Evolutionary conservation across 2,113 vertebrate species (phyloP).

Genomic region (Burhinus bistriatus): DNA sequence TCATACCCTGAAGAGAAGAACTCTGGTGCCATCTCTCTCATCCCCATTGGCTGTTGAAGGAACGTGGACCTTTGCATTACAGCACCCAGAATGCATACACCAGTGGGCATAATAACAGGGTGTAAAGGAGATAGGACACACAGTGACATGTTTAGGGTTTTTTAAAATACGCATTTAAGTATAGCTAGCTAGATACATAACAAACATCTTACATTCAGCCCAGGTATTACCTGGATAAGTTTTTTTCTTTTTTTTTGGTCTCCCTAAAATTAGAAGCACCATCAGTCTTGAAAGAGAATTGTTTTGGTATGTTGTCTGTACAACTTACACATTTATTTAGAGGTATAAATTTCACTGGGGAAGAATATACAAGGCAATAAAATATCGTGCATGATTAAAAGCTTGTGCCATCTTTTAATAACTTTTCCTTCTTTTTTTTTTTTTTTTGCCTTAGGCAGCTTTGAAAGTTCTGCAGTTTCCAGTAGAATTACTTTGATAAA

Average conservation of each 20-base stretch:
- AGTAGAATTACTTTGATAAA: not conserved
- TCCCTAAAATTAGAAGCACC: not conserved
- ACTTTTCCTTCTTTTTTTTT: not conserved
- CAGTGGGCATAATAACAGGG: not conserved
- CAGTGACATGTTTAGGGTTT: rapidly evolving
- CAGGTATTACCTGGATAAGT: not conserved
- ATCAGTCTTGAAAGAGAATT: not conserved
- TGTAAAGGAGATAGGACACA: not conserved
- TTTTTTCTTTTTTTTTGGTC: not conserved
- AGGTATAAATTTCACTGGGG: not conserved
- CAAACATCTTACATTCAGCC: not conserved
- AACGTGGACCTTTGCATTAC: not conserved
- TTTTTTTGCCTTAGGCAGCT: not conserved
- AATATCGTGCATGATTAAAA: not conserved
- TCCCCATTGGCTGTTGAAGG: not conserved
- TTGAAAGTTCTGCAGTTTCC: not conserved
- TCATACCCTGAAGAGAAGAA: not conserved
- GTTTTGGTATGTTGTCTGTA: not conserved
- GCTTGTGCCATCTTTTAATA: not conserved
- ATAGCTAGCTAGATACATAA: not conserved
- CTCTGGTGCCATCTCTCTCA: not conserved
- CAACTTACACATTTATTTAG: not conserved
- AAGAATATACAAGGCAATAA: not conserved
- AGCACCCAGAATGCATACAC: not conserved
- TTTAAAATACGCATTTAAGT: not conserved